Evolutionary conservation across 1,140 invertebrate species (phyloP).

Genomic region (Tribolium castaneum): DNA sequence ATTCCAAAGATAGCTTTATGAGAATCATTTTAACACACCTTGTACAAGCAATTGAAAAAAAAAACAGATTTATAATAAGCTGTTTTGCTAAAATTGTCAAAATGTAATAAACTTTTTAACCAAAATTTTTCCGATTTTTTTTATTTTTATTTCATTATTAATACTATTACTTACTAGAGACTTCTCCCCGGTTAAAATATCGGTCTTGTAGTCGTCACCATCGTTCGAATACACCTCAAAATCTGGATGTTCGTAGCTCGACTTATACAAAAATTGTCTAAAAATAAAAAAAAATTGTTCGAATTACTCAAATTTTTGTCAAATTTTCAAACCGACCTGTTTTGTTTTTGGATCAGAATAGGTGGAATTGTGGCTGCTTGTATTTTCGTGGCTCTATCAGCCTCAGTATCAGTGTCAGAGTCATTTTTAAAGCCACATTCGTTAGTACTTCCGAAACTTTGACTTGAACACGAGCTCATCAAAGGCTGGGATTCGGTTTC

Average conservation of each 20-base stretch:
- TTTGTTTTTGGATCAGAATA: conserved; percentile 14
- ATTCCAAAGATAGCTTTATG: too few relatives aligned
- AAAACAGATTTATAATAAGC: too few relatives aligned
- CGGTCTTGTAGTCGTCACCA: neutral
- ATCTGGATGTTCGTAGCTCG: conserved; percentile 3
- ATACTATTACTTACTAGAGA: conserved; percentile 34
- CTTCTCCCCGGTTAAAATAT: neutral
- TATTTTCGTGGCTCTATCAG: neutral
- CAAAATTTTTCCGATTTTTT: too few relatives aligned
- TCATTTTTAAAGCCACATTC: conserved; percentile 33
- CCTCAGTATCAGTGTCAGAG: conserved; percentile 30
- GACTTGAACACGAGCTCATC: conserved; percentile 51
- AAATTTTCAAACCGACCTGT: neutral
- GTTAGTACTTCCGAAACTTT: conserved; percentile 50
- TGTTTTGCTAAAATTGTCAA: too few relatives aligned
- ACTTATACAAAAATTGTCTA: conserved; percentile 3
- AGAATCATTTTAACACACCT: too few relatives aligned
- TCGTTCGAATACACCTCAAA: neutral
- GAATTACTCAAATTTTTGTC: neutral
- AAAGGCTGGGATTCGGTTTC: conserved; percentile 55
- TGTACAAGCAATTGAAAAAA: too few relatives aligned
- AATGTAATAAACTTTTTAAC: too few relatives aligned
- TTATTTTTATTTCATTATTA: too few relatives aligned
- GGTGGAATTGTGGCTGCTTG: conserved; percentile 5
- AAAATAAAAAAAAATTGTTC: neutral